Conservation (phyloP, 1,140 invertebrate genomes). For the Aplysia californica region DNA sequence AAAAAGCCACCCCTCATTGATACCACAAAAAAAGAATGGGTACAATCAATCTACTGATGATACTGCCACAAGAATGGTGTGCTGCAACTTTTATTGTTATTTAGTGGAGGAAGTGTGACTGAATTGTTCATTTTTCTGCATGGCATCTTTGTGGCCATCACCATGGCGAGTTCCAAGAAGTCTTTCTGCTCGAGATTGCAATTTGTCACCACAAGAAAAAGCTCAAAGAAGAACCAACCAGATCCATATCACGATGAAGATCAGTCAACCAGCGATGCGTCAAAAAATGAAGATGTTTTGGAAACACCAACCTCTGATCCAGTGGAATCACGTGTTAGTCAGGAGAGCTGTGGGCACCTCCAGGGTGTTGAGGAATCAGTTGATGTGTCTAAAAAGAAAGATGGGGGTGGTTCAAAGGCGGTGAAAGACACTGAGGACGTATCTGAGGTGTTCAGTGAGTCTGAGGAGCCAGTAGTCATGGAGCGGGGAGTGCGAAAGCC, state of each 20-base stretch:
- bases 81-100: no score
- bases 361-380: neutral
- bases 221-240: neutral
- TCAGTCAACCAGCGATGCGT: neutral
- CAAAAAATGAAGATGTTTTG: neutral
- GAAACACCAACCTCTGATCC: neutral
- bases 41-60: no score
- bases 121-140: no score
- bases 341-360: neutral
- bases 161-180: slow-evolving; percentile 19
- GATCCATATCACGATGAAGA: neutral
- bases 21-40: no score
- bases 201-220: slow-evolving; percentile 9
- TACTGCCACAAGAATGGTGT: neutral
- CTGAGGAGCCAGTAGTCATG: neutral
- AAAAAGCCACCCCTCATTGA: no score
- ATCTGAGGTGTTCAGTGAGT: neutral
- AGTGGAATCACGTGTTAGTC: neutral
- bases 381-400: neutral
- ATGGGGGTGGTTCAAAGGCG: neutral
- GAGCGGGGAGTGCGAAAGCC: neutral
- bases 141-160: neutral
- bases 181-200: slow-evolving; percentile 4
- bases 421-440: neutral
- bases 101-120: no score